phyloP scores from a whole-genome alignment of 2,888 invertebrate species.

The Cyclophora albipunctata region DNA sequence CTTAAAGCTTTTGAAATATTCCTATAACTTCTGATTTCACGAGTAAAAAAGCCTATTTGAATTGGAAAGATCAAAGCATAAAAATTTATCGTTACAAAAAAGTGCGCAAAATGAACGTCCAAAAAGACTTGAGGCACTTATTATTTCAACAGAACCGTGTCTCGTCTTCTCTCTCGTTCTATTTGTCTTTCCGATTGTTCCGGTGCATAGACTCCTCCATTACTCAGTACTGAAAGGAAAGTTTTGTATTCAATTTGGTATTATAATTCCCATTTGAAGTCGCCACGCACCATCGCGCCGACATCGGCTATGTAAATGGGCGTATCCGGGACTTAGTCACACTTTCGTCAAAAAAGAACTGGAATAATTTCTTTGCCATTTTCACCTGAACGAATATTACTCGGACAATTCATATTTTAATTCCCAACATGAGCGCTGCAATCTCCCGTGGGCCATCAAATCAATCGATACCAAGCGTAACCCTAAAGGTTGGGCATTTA shows the following conservation, averaged over 20 bases:
- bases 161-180: slow-evolving; percentile 66
- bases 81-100: slow-evolving; percentile 70
- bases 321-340: slow-evolving; percentile 68
- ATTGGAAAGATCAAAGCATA: slow-evolving; percentile 74
- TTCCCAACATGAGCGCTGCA: slow-evolving; percentile 2
- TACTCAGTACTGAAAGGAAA: slow-evolving; percentile 76
- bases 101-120: slow-evolving; percentile 49
- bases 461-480: slow-evolving; percentile 23
- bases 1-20: slow-evolving; percentile 73
- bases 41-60: slow-evolving; percentile 70
- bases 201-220: slow-evolving; percentile 75
- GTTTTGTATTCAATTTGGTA: slow-evolving; percentile 78
- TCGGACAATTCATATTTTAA: slow-evolving; percentile 12
- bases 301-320: slow-evolving; percentile 75
- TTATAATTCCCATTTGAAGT: slow-evolving; percentile 76
- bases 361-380: slow-evolving; percentile 41
- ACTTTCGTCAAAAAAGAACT: slow-evolving; percentile 58
- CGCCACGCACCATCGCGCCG: slow-evolving; percentile 74
- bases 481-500: slow-evolving; percentile 31
- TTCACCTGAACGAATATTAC: slow-evolving; percentile 29
- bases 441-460: slow-evolving; percentile 8
- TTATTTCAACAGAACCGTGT: slow-evolving; percentile 70
- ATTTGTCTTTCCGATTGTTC: slow-evolving; percentile 76
- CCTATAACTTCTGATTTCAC: slow-evolving; percentile 71
- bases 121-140: slow-evolving; percentile 72